Base-by-base conservation (phyloP, 2,797 vertebrate species). In the Scomberomorus guttatus region DNA sequence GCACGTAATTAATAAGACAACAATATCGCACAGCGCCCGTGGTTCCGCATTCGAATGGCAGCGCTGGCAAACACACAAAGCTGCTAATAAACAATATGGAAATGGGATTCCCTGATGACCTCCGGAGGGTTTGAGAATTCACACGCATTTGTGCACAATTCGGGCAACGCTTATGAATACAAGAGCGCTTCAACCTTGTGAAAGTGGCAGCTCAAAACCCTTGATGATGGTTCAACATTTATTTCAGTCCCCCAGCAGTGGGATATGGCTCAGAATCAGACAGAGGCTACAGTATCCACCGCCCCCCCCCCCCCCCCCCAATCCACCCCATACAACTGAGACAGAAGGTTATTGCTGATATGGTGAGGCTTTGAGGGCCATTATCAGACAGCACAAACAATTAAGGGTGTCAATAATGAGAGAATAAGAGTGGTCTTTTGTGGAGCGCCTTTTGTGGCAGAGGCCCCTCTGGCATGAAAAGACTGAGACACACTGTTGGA, bases 271-370 rank as follows among this genome's bases (percentile, higher is more conserved):
- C 56, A 37, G 57, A 80, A 80, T 77, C 44, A 25, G 46, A 61
- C 67, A 58, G 54, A 65, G 20, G n/a, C 44, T 58, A 69, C 79
- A 59, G 56, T 46, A 66, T 17, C 20, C 42, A 0, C 20, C 42
- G 0, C 25, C 2, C 48, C 25, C 58, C 11, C 48, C 8, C 50
- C 15, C 20, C 62, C 6, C 29, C 15, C 27, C 6, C 54, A 22
- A 13, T 46, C 55, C 50, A 32, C 55, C 59, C 58, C 56, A 59
- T 64, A 59, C 68, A 79, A 52, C 56, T 4, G 29, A 85, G 87
- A 93, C 92, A 93, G 91, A 90, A 92, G 91, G 91, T 90, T 91
- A 92, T 86, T 88, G 87, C 89, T 91, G 91, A 93, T 93, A 92
- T 11, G 76, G 63, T 24, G 67, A 79, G 72, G 85, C 86, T 90